Evolutionary conservation across 2,113 vertebrate genomes (phyloP).

Genomic region (Antigone vipio): DNA sequence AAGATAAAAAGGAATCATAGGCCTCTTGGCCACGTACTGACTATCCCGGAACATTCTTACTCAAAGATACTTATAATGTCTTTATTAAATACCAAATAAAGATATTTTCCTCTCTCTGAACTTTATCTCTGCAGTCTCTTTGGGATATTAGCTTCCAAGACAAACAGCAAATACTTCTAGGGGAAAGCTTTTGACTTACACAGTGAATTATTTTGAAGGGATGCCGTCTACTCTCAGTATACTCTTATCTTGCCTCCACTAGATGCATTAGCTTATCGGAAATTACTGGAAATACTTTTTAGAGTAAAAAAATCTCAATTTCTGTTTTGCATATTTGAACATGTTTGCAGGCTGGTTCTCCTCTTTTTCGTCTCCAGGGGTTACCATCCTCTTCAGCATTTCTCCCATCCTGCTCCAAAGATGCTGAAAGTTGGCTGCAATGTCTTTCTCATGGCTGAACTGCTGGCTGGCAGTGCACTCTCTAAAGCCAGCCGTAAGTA

Average conservation of each 20-base stretch:
- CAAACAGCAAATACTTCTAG: background rate
- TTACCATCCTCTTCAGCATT: background rate
- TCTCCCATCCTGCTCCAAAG: background rate
- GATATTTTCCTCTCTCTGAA: background rate
- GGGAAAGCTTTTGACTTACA: background rate
- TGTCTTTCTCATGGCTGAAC: background rate
- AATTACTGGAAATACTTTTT: background rate
- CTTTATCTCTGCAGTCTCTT: conserved; percentile 3
- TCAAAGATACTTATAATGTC: background rate
- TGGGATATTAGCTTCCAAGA: background rate
- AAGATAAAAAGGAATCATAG: background rate
- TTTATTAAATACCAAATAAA: conserved; percentile 2
- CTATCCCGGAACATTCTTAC: background rate
- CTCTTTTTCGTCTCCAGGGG: background rate
- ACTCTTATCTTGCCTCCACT: background rate
- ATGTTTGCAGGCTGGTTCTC: background rate
- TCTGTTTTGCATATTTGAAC: background rate
- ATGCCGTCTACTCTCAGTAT: background rate
- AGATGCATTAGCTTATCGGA: background rate
- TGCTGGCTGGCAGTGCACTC: background rate
- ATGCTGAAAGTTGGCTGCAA: background rate
- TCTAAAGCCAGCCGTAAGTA: background rate
- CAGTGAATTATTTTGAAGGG: background rate
- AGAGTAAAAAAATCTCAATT: background rate
- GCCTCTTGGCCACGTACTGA: background rate